A percentile compares a stretch with the other conserved stretches of the same genome.
These are phyloP conservation scores for Hoplostethus atlanticus DNA, from an alignment of 2,797 vertebrate species.

Conservation along the genomic window DNA sequence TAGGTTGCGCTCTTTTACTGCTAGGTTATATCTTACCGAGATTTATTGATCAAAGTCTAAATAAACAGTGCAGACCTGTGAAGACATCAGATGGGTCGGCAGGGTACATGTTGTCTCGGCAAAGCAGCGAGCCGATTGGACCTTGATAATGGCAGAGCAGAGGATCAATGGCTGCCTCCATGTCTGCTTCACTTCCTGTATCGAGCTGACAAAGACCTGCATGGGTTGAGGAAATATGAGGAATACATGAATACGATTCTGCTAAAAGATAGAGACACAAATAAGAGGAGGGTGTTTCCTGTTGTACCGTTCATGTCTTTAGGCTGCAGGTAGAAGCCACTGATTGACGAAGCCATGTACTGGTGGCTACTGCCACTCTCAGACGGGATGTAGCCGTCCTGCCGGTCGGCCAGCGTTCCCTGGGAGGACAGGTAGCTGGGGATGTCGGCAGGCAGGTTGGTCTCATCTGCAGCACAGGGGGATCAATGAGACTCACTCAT, in stretches of 20 bases:
- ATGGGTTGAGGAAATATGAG: neutral
- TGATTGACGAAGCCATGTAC: slow-evolving; percentile 88
- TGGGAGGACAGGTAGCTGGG: slow-evolving; percentile 97
- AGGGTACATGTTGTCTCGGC: slow-evolving; percentile 83
- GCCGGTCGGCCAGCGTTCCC: slow-evolving; percentile 94
- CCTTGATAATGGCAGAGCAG: slow-evolving; percentile 91
- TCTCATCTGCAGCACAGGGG: slow-evolving; percentile 88
- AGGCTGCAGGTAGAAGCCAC: slow-evolving; percentile 91
- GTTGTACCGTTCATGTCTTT: slow-evolving; percentile 89
- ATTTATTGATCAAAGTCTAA: too few species aligned
- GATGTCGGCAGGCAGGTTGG: slow-evolving; percentile 95
- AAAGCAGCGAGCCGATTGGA: slow-evolving; percentile 83
- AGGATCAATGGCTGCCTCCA: slow-evolving; percentile 90
- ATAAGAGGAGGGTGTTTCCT: neutral
- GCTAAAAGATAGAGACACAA: neutral
- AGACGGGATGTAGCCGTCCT: slow-evolving; percentile 92
- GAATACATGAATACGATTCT: neutral
- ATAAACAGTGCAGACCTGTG: slow-evolving; percentile 80
- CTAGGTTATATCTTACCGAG: too few species aligned
- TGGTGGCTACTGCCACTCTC: slow-evolving; percentile 95
- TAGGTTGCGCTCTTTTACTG: too few species aligned
- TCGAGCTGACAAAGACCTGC: slow-evolving; percentile 91
- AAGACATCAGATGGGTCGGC: slow-evolving; percentile 86
- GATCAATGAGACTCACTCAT: neutral
- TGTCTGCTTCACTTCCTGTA: slow-evolving; percentile 90